phyloP scores from a whole-genome alignment of 2,113 vertebrate species.

The Zapus hudsonius region DNA sequence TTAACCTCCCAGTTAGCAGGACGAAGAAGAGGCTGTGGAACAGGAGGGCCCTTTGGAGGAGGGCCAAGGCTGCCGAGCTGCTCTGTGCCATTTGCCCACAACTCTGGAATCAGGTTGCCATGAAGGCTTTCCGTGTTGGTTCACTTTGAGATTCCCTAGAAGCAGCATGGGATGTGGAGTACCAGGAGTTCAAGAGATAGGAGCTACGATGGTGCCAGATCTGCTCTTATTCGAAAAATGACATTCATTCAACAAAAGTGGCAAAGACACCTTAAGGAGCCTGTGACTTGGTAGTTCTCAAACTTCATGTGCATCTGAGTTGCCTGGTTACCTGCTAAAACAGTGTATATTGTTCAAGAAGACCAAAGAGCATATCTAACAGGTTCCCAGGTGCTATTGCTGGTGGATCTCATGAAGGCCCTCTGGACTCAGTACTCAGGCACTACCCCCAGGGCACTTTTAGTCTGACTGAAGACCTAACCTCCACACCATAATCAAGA shows the following conservation, averaged over 20 bases:
- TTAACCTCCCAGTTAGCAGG: conserved; percentile 36
- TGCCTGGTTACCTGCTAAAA: neutral
- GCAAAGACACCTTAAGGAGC: neutral
- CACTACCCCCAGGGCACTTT: neutral
- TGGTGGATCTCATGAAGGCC: neutral
- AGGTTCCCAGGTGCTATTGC: neutral
- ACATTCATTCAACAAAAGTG: neutral
- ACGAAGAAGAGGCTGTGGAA: neutral
- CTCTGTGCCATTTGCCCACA: rapidly evolving
- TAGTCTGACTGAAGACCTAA: neutral
- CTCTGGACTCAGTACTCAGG: neutral
- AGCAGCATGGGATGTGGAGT: neutral
- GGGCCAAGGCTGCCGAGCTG: neutral
- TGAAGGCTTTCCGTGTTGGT: neutral
- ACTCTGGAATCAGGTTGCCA: neutral
- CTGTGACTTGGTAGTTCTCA: neutral
- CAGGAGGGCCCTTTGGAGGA: neutral
- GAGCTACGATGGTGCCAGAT: neutral
- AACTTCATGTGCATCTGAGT: neutral
- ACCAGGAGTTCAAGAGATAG: neutral
- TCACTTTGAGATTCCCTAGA: neutral
- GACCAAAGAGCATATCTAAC: neutral
- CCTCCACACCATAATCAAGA: neutral
- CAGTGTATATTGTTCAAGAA: neutral
- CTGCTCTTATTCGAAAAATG: neutral